Evolutionary conservation across 2,888 invertebrate genomes (phyloP), one percentile per base, ranked within the genome.

Genomic region (Scelioninae gen. 1): DNA sequence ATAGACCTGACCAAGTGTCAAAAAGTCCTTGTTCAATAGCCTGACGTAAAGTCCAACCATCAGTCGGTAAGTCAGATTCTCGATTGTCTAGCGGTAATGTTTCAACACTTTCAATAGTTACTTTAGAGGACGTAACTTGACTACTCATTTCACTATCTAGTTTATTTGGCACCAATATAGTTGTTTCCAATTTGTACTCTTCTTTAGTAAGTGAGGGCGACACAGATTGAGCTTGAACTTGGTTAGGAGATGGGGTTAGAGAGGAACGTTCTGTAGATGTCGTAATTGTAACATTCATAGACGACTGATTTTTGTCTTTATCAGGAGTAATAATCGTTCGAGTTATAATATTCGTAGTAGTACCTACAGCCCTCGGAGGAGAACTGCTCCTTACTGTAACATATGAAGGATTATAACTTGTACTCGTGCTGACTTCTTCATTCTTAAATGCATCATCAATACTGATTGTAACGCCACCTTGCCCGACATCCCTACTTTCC

Each of bases 21-120:
- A 98, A 96, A 3, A 97, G 92, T 69, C 95, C 95, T 89, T 96
- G 95, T 47, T 96, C 94, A 84, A 98, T 97, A 2, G 98, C 98
- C 88, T 97, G 96, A 68, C 94, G 94, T 1, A 98, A 93, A 74
- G 94, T 94, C 96, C 97, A 97, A 4, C 98, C 97, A 77, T 96
- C 96, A 11, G 94, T 94, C 0, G 98, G 98, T 34, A 98, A 91
- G 88, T 97, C 97, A 86, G 96, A 94, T 0, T 95, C 94, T 89
- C 95, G 95, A 88, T 95, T 95, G 88, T 95, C 95, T 10, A 94
- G 45, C 23, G 40, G 29, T 29, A 66, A 40, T 29, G 51, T 13
- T 11, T 72, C 84, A 69, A 71, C 84, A 82, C n/a, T 76, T 75
- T 74, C 62, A 49, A 76, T 43, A 6, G 58, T 66, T 53, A 60